phyloP scores from a whole-genome alignment of 2,797 vertebrate species.

The Bufotes viridis region DNA sequence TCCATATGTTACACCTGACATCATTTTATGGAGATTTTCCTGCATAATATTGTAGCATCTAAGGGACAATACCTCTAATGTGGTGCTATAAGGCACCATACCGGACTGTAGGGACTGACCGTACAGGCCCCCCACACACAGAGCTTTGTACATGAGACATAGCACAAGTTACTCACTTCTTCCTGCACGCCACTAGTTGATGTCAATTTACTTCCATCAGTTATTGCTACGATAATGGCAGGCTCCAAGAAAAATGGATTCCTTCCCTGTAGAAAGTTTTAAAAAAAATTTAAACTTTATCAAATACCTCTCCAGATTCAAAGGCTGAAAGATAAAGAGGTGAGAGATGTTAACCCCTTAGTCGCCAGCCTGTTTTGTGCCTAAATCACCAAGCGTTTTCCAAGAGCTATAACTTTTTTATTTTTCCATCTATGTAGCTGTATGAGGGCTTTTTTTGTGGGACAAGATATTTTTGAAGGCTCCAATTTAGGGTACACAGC shows the following conservation, averaged over 20 bases:
- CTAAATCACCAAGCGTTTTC: too few relatives aligned
- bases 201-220: conserved; percentile 93
- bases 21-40: background rate
- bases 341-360: too few relatives aligned
- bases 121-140: too few relatives aligned
- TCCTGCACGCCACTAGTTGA: conserved; percentile 90
- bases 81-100: background rate
- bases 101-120: background rate
- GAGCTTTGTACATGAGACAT: too few relatives aligned
- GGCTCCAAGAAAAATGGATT: conserved; percentile 97
- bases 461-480: too few relatives aligned
- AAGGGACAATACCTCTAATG: background rate
- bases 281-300: background rate
- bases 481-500: too few relatives aligned
- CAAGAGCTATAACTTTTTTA: too few relatives aligned
- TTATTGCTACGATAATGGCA: conserved; percentile 93
- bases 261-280: conserved; percentile 79
- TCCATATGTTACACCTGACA: background rate
- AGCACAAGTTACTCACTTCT: conserved; percentile 80
- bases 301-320: background rate
- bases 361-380: too few relatives aligned
- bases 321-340: background rate
- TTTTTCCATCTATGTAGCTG: too few relatives aligned
- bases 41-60: background rate
- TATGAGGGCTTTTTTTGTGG: too few relatives aligned